Evolutionary conservation across 2,888 invertebrate species (phyloP).

Genomic region (Melieria omissa): DNA sequence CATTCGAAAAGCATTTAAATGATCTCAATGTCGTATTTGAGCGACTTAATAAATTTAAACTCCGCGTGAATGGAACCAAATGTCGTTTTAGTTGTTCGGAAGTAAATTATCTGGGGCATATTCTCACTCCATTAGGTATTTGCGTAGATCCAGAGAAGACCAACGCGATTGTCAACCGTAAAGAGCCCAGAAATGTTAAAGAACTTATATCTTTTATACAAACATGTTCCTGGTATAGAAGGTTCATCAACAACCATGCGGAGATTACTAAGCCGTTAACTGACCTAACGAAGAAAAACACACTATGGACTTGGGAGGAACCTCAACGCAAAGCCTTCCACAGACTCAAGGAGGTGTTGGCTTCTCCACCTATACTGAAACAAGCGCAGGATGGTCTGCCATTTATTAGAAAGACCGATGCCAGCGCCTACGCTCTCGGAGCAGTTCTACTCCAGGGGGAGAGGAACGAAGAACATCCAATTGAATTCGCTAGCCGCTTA

Average conservation of each 20-base stretch:
- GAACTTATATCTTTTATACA: conserved; percentile 44
- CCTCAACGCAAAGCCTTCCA: conserved; percentile 41
- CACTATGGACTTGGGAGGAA: conserved; percentile 31
- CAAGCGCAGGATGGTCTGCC: conserved; percentile 47
- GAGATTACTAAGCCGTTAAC: conserved; percentile 52
- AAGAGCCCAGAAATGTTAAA: conserved; percentile 10
- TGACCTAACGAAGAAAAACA: conserved; percentile 49
- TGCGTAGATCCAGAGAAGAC: conserved; percentile 15
- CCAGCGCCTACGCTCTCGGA: too few relatives aligned
- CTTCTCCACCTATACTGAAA: conserved; percentile 42
- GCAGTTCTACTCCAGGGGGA: too few relatives aligned
- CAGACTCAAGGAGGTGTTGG: conserved; percentile 40
- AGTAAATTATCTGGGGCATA: conserved; percentile 11
- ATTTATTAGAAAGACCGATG: conserved; percentile 52
- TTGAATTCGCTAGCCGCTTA: too few relatives aligned
- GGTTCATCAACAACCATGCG: conserved; percentile 39
- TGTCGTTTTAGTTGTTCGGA: conserved; percentile 6
- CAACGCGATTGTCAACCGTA: background rate
- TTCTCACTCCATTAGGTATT: conserved; percentile 5
- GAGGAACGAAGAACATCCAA: too few relatives aligned
- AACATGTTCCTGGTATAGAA: conserved; percentile 53
- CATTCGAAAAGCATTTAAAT: too few relatives aligned
- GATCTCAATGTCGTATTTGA: too few relatives aligned
- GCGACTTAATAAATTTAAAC: conserved; percentile 13
- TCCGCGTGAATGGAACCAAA: conserved; percentile 4